Base-by-base conservation (phyloP, 2,113 vertebrate genomes). In the Oryzias melastigma region DNA sequence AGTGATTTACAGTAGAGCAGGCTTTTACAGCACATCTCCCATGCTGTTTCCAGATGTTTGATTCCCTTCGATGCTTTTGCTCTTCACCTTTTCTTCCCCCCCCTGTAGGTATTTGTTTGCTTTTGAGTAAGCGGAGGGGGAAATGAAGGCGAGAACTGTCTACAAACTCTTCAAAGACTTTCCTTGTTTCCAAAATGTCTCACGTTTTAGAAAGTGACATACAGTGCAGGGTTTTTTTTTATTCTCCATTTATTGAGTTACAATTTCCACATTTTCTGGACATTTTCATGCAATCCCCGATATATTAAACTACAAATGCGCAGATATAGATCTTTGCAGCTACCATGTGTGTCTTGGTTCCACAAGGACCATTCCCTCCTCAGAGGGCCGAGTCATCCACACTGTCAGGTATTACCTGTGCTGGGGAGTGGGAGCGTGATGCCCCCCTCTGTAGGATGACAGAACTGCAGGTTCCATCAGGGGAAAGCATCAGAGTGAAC, bases 291-390 rank as follows among this genome's bases (percentile, higher is more conserved):
- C 15, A 1, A 44, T 1, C 43, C 14, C 43, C 4, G 27, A 41
- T 57, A 18, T 63, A 54, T 58, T 46, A 17, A 66, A 44, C 40
- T 61, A 40, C 55, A 67, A 53, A 57, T 51, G 57, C 22, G 75
- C 25, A 75, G 77, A 77, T 63, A 68, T 84, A 59, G 50, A 81
- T 67, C 81, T 71, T 75, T 81, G 75, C 70, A 77, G 86, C 81
- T 90, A 92, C 92, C 92, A 91, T 92, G 89, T 87, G 91, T 85
- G 88, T 93, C 92, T 90, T 92, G 91, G 90, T 92, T 91, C 91
- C 92, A 91, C 88, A 91, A 88, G 91, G 91, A 93, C 91, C 91
- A 92, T 90, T 87, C 65, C 71, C 68, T 75, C 15, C 78, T 73
- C 51, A 47, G 62, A 77, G 74, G 70, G 66, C 61, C 62, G 71